Base-by-base conservation (phyloP, 2,797 vertebrate genomes). In the Podargus strigoides region DNA sequence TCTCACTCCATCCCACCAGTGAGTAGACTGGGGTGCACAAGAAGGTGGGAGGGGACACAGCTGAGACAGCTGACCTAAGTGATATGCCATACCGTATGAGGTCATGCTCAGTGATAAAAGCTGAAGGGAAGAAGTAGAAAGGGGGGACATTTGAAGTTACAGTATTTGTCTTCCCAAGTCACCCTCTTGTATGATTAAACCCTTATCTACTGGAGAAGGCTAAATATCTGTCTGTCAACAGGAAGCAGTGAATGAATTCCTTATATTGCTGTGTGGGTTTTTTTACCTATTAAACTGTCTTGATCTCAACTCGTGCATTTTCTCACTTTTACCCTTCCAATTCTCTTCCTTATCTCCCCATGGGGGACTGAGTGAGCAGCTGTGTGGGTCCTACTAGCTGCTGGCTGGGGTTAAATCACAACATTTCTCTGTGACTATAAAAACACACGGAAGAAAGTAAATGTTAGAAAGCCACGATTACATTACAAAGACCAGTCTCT, bases 181-280 rank as follows among this genome's bases (percentile, higher is more conserved):
- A 42, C 47, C 0, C 0, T 24, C n/a, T 42, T 1, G 2, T 9
- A 3, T 39, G 9, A 44, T 19, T 14, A 34, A 47, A 8, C 3
- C 18, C 14, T 69, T 73, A 32, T 42, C 10, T 49, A 28, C 21
- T 66, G 24, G 32, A 75, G 28, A 47, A 52, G 27, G 14, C 9
- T 68, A 11, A 55, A n/a, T 30, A 5, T 9, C 11, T 32, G 12
- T 21, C n/a, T 78, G 18, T 4, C 0, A 3, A 19, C 24, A 11
- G 37, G 11, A 79, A 70, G 12, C 4, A n/a, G 10, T 42, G 2
- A 78, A 77, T 56, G 8, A 49, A 49, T 47, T 66, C 16, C 17
- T 66, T 23, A 5, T 10, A 67, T 86, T 58, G 5, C 5, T n/a
- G n/a, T n/a, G 36, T 75, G 22, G 9, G 2, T 52, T 87, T 78